These are phyloP conservation scores for Eupithecia inturbata DNA, from an alignment of 2,888 invertebrate species.

Conservation along the genomic window DNA sequence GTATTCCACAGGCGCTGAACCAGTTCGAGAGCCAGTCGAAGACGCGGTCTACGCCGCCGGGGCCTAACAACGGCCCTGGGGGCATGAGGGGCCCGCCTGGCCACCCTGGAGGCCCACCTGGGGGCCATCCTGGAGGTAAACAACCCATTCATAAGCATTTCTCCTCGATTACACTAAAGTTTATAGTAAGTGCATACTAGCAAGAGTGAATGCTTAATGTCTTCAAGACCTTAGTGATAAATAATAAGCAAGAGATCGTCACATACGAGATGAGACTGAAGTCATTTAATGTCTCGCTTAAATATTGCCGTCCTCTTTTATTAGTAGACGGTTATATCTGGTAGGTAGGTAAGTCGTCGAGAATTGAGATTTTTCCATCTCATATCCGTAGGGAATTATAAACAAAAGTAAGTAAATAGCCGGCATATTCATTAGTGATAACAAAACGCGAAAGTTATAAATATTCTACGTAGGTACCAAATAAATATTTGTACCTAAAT, in stretches of 20 bases:
- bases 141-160: background rate
- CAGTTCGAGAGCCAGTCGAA: conserved; percentile 97
- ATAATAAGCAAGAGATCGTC: background rate
- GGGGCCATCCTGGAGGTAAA: conserved; percentile 84
- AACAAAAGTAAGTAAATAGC: background rate
- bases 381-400: background rate
- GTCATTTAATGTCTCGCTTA: background rate
- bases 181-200: background rate
- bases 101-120: conserved; percentile 85
- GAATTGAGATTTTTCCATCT: background rate
- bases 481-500: background rate
- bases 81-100: conserved; percentile 79
- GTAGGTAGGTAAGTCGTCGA: background rate
- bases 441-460: too few relatives aligned
- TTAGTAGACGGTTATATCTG: too few relatives aligned
- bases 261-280: background rate
- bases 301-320: background rate
- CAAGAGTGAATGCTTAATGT: background rate
- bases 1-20: conserved; percentile 83
- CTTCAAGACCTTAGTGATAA: background rate
- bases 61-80: conserved; percentile 85
- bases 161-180: background rate
- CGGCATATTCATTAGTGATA: background rate
- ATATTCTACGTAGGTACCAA: background rate
- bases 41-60: conserved; percentile 92